Evolutionary conservation across 2,888 invertebrate genomes (phyloP).

Genomic region (Cheilosia vulpina): DNA sequence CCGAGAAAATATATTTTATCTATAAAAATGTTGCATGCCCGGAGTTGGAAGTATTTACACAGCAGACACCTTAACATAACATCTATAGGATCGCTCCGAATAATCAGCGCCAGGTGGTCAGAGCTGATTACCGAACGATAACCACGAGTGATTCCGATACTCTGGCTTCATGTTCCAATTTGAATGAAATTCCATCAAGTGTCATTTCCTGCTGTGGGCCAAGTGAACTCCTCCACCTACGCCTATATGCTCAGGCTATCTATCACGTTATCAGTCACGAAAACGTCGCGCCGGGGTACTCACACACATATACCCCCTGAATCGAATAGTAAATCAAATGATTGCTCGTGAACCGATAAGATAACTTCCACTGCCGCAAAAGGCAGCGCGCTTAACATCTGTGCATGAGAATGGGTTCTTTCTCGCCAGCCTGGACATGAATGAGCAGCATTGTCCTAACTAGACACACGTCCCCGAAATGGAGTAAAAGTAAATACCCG

Average conservation of each 20-base stretch:
- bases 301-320: not conserved
- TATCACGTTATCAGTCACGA: conserved; percentile 5
- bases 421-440: conserved; percentile 21
- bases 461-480: conserved; percentile 15
- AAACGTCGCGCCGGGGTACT: not conserved
- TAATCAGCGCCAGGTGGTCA: conserved; percentile 51
- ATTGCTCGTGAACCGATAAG: conserved; percentile 53
- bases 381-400: conserved; percentile 37
- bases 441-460: conserved; percentile 56
- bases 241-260: conserved; percentile 22
- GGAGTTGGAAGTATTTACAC: conserved; percentile 26
- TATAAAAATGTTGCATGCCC: not conserved
- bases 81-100: not conserved
- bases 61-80: conserved; percentile 47
- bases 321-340: conserved; percentile 36
- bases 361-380: conserved; percentile 44
- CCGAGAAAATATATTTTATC: not conserved
- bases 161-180: conserved; percentile 12
- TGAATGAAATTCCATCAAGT: conserved; percentile 46
- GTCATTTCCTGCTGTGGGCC: conserved; percentile 38
- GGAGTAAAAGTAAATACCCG: conserved; percentile 51
- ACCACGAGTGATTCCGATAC: conserved; percentile 2
- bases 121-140: conserved; percentile 18
- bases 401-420: not conserved
- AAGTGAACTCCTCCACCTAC: conserved; percentile 52